Evolutionary conservation across 2,888 invertebrate species (phyloP).

Genomic region (Oxycera nigricornis): DNA sequence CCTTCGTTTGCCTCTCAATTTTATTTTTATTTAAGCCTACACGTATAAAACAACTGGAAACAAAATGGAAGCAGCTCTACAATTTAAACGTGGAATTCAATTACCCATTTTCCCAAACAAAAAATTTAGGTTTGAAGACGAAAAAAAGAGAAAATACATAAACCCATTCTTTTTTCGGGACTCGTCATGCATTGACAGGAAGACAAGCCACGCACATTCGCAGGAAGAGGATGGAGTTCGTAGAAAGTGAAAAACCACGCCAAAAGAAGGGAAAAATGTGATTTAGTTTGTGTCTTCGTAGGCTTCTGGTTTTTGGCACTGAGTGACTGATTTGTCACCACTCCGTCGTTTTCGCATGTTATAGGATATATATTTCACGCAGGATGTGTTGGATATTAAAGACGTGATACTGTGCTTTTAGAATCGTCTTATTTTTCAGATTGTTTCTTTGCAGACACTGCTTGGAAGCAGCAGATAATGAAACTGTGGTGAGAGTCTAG

Average conservation of each 20-base stretch:
- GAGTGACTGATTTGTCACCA: background rate
- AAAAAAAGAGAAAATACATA: background rate
- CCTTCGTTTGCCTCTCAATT: too few relatives aligned
- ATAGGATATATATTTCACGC: background rate
- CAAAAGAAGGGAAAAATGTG: constrained; percentile 7
- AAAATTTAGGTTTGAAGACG: too few relatives aligned
- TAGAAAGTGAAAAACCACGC: background rate
- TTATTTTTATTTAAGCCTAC: background rate
- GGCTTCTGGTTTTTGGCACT: constrained; percentile 2
- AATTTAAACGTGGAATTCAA: background rate
- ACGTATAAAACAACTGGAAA: too few relatives aligned
- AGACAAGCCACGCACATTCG: background rate
- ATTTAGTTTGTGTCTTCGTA: background rate
- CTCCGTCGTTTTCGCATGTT: background rate
- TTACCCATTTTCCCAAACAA: constrained; percentile 17
- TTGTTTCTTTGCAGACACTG: background rate
- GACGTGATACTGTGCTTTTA: background rate
- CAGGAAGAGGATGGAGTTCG: background rate
- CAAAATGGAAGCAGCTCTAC: background rate
- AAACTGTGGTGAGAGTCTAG: too few relatives aligned
- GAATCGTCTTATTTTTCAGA: background rate
- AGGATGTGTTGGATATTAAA: background rate
- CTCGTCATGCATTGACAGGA: background rate
- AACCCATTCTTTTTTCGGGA: constrained; percentile 3
- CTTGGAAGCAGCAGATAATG: background rate